Conservation (phyloP, 2,888 invertebrate genomes). For the Trachelus tabidus region DNA sequence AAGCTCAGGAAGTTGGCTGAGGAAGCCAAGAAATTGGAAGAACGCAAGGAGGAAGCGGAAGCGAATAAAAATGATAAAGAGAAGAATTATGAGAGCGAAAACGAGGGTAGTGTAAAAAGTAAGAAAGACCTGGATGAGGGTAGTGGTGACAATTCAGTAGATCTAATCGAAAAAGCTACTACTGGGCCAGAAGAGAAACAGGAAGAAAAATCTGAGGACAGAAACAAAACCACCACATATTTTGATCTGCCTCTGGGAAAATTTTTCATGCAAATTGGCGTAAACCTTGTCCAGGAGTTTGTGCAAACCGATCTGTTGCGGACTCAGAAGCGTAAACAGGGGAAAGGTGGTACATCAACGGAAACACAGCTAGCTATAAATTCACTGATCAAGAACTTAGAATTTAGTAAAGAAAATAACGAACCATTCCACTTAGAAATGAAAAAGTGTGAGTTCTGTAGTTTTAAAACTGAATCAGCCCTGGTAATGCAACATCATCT, state of each 20-base stretch:
- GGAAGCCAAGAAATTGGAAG: constrained; percentile 60
- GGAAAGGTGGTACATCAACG: constrained; percentile 75
- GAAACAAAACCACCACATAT: constrained; percentile 74
- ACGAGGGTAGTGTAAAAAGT: constrained; percentile 47
- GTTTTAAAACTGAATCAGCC: constrained; percentile 88
- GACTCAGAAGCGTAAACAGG: constrained; percentile 86
- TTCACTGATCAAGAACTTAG: constrained; percentile 85
- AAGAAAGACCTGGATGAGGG: constrained; percentile 50
- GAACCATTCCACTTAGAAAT: constrained; percentile 79
- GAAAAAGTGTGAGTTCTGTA: constrained; percentile 89
- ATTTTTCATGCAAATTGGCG: constrained; percentile 91
- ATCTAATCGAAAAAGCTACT: constrained; percentile 37
- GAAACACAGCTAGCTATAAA: constrained; percentile 82
- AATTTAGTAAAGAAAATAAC: constrained; percentile 88
- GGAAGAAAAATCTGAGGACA: constrained; percentile 48
- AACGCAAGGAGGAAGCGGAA: constrained; percentile 59
- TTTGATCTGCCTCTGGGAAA: constrained; percentile 90
- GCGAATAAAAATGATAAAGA: constrained; percentile 63
- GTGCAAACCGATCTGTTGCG: constrained; percentile 93
- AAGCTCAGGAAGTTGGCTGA: constrained; percentile 58
- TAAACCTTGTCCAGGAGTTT: constrained; percentile 90
- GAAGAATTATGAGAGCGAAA: constrained; percentile 63
- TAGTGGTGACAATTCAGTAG: constrained; percentile 39
- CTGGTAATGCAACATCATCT: constrained; percentile 87
- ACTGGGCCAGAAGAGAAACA: constrained; percentile 24